Percentiles rank a stretch among this genome's conserved stretches.
phyloP scores from a whole-genome alignment of 2,113 vertebrate genomes.

The Indri indri region DNA sequence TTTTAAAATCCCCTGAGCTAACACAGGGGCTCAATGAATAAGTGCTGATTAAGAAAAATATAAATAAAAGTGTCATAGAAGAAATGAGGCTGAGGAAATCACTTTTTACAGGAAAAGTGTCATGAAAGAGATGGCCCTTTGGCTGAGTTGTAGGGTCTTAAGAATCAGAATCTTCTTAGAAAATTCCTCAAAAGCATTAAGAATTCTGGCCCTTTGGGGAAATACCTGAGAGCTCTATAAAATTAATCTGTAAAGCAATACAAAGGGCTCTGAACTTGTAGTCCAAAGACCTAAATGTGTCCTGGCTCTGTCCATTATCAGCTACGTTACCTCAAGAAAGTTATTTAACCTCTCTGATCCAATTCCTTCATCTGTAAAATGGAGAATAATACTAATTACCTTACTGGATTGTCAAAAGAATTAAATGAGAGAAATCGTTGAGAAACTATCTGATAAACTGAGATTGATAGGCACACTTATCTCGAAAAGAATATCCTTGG shows the following conservation, averaged over 20 bases:
- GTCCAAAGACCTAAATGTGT: not conserved
- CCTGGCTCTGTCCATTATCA: not conserved
- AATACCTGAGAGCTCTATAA: not conserved
- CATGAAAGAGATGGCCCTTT: not conserved
- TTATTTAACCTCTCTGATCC: not conserved
- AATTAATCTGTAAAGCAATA: not conserved
- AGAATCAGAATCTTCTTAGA: not conserved
- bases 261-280: not conserved
- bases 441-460: slow-evolving; percentile 4
- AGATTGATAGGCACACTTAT: not conserved
- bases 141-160: not conserved
- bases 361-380: not conserved
- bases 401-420: not conserved
- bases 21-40: not conserved
- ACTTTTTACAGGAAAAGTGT: not conserved
- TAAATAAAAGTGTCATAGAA: not conserved
- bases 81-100: not conserved
- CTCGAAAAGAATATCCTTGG: not conserved
- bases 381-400: not conserved
- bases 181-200: not conserved
- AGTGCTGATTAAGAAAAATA: not conserved
- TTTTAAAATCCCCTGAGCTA: not conserved
- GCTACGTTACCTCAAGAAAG: not conserved
- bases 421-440: slow-evolving; percentile 15
- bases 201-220: not conserved